A percentile compares a stretch with the other conserved stretches of the same genome.
phyloP scores from a whole-genome alignment of 2,888 invertebrate genomes.

The Megamerina dolium region DNA sequence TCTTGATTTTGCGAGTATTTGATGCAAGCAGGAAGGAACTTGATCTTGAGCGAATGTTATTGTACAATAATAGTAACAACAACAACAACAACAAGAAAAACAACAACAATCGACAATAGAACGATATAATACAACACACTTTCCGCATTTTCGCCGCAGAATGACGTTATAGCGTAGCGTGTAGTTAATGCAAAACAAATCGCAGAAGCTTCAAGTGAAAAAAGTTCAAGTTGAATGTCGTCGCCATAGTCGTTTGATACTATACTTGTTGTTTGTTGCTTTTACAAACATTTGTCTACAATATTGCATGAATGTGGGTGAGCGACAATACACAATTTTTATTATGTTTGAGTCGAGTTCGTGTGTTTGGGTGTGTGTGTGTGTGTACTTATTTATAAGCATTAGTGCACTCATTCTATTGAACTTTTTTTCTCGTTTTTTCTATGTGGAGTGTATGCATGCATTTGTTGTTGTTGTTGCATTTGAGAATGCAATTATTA shows the following conservation, averaged over 20 bases:
- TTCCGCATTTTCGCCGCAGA: too few relatives aligned
- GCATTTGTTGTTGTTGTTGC: slow-evolving; percentile 6
- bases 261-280: slow-evolving; percentile 16
- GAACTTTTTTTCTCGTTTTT: too few relatives aligned
- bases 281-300: too few relatives aligned
- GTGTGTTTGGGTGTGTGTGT: neutral
- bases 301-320: too few relatives aligned
- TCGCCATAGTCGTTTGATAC: slow-evolving; percentile 14
- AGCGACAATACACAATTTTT: too few relatives aligned
- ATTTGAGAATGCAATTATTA: too few relatives aligned
- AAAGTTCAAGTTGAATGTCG: slow-evolving; percentile 44
- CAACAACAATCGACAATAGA: neutral
- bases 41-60: slow-evolving; percentile 34
- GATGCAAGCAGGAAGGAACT: slow-evolving; percentile 40
- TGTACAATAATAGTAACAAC: neutral
- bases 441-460: too few relatives aligned
- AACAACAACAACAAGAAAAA: neutral
- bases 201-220: slow-evolving; percentile 22
- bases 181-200: neutral
- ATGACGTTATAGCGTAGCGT: neutral
- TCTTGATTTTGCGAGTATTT: too few relatives aligned
- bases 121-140: too few relatives aligned
- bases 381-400: too few relatives aligned
- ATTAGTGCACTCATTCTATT: too few relatives aligned
- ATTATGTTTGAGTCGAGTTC: too few relatives aligned